phyloP scores from a whole-genome alignment of 2,888 invertebrate genomes.

The Drosophila barbarae region DNA sequence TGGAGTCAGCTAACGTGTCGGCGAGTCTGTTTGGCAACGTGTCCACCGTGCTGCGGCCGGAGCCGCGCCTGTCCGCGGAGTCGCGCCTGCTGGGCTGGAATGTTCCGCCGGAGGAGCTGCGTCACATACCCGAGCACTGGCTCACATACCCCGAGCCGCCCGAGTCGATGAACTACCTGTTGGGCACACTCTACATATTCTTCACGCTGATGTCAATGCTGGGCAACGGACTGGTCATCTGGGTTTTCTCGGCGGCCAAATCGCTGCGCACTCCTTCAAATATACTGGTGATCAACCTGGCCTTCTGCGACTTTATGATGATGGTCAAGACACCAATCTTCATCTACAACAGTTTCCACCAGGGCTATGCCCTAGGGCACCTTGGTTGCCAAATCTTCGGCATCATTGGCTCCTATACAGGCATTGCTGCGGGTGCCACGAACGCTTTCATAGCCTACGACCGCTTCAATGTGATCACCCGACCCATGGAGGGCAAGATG shows the following conservation, averaged over 20 bases:
- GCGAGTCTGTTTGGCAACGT: slow-evolving; percentile 56
- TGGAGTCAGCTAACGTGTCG: slow-evolving; percentile 55
- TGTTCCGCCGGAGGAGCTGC: slow-evolving; percentile 87
- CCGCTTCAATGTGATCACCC: slow-evolving; percentile 88
- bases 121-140: slow-evolving; percentile 91
- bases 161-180: slow-evolving; percentile 88
- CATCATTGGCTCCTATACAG: slow-evolving; percentile 87
- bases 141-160: slow-evolving; percentile 89
- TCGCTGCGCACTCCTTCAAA: slow-evolving; percentile 85
- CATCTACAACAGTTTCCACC: slow-evolving; percentile 86
- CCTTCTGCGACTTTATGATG: slow-evolving; percentile 92
- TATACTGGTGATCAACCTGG: slow-evolving; percentile 90
- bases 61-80: slow-evolving; percentile 74
- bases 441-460: slow-evolving; percentile 93
- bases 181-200: slow-evolving; percentile 88
- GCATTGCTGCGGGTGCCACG: slow-evolving; percentile 89
- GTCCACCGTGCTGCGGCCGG: slow-evolving; percentile 69
- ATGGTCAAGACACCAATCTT: slow-evolving; percentile 90
- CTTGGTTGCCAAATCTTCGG: slow-evolving; percentile 89
- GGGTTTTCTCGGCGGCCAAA: slow-evolving; percentile 84
- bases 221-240: slow-evolving; percentile 92
- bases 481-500: slow-evolving; percentile 90
- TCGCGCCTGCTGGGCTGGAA: slow-evolving; percentile 86
- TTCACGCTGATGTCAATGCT: slow-evolving; percentile 86
- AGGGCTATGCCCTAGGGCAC: slow-evolving; percentile 87